Conservation (phyloP, 2,113 vertebrate genomes). For the Erythrocercus mccallii region DNA sequence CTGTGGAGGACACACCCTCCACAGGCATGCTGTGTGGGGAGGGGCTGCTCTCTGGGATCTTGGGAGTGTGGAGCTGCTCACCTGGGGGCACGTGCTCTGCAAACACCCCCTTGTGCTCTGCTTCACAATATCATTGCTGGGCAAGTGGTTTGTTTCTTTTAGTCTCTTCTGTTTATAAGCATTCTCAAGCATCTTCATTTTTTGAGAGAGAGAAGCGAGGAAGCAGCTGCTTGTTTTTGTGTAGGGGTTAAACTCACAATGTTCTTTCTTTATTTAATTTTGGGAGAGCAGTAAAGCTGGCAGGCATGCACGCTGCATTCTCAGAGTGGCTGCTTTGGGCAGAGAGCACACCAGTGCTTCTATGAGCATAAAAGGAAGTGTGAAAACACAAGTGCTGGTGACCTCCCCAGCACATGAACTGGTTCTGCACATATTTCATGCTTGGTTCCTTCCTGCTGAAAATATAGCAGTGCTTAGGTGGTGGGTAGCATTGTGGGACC, state of each 20-base stretch:
- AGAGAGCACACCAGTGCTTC: background rate
- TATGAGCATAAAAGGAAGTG: background rate
- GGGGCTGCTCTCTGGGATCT: background rate
- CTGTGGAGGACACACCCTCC: background rate
- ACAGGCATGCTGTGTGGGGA: background rate
- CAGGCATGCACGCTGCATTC: accelerated
- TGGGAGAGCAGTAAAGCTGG: background rate
- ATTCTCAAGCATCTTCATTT: background rate
- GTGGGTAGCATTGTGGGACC: background rate
- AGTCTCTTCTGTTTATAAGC: background rate
- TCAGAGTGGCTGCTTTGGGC: background rate
- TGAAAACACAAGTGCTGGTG: background rate
- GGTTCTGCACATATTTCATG: accelerated
- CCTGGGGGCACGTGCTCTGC: accelerated
- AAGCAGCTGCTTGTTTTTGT: background rate
- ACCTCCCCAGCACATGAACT: background rate
- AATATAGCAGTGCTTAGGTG: background rate
- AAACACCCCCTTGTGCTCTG: background rate
- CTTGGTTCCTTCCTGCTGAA: background rate
- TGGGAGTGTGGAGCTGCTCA: background rate
- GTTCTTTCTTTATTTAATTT: background rate
- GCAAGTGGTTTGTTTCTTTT: background rate
- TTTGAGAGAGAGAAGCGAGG: background rate
- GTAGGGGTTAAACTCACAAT: background rate
- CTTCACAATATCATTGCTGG: accelerated